phyloP scores from a whole-genome alignment of 2,888 invertebrate genomes.

The Polydrusus cervinus region DNA sequence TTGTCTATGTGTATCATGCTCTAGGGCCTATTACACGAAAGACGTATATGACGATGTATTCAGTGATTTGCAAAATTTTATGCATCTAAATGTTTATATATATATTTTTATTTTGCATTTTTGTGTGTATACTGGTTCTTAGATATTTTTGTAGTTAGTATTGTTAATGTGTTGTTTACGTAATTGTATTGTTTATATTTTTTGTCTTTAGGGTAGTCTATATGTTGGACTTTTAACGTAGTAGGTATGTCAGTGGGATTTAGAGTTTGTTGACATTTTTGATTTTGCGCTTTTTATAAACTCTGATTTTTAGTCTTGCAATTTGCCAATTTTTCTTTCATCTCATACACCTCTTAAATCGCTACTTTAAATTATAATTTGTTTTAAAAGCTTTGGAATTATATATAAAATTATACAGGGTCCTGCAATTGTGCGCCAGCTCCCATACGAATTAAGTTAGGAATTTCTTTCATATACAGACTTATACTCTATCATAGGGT shows the following conservation, averaged over 20 bases:
- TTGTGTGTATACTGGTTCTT: conserved; percentile 68
- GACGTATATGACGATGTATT: not conserved
- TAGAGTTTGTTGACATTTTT: conserved; percentile 31
- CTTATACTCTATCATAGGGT: no score
- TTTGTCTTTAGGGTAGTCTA: conserved; percentile 64
- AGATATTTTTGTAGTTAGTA: conserved; percentile 49
- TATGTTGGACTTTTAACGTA: conserved; percentile 64
- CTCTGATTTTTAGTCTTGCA: not conserved
- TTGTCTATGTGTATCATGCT: no score
- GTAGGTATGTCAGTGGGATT: conserved; percentile 58
- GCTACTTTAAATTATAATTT: no score
- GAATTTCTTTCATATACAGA: no score
- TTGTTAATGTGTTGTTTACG: conserved; percentile 14
- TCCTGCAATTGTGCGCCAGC: no score
- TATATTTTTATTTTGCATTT: conserved; percentile 29
- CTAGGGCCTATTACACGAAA: no score
- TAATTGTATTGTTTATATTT: conserved; percentile 52
- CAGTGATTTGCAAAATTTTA: not conserved
- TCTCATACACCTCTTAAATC: no score
- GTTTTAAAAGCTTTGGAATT: not conserved
- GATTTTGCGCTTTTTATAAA: not conserved
- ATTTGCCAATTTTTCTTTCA: not conserved
- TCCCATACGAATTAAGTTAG: no score
- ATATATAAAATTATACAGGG: no score
- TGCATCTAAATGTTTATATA: not conserved